These are phyloP conservation scores for Linhomoeus sp. DNA, from an alignment of 2,888 invertebrate genomes.

Conservation along the genomic window DNA sequence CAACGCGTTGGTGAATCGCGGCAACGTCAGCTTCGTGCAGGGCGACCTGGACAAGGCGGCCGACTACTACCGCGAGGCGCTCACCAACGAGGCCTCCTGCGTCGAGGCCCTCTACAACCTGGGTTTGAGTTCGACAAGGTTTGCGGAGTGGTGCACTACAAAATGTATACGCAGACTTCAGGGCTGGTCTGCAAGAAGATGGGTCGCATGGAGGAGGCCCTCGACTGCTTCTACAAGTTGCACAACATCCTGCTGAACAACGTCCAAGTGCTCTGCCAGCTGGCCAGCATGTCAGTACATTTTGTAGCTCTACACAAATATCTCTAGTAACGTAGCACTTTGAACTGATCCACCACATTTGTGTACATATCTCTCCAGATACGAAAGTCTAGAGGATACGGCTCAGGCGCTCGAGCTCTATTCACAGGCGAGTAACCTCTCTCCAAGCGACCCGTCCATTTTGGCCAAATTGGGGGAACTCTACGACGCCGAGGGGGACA, in stretches of 20 bases:
- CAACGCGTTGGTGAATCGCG: conserved; percentile 61
- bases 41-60: conserved; percentile 48
- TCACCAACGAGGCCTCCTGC: conserved; percentile 56
- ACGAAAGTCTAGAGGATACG: conserved; percentile 44
- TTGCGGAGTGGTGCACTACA: no score
- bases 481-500: conserved; percentile 70
- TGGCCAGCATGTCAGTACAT: conserved; percentile 47
- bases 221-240: conserved; percentile 58
- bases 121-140: no score
- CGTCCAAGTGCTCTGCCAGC: conserved; percentile 54
- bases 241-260: conserved; percentile 48
- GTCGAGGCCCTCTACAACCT: conserved; percentile 45
- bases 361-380: conserved; percentile 27
- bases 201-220: conserved; percentile 48
- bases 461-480: conserved; percentile 70
- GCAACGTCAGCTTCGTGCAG: conserved; percentile 52
- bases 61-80: conserved; percentile 44
- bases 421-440: conserved; percentile 55
- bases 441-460: conserved; percentile 70
- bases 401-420: conserved; percentile 41
- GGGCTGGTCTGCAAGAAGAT: conserved; percentile 49
- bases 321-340: no score
- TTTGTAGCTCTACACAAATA: no score
- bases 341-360: no score
- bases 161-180: conserved; percentile 27